These are phyloP conservation scores for Oryzias celebensis DNA, from an alignment of 2,113 vertebrate species.

Conservation along the genomic window DNA sequence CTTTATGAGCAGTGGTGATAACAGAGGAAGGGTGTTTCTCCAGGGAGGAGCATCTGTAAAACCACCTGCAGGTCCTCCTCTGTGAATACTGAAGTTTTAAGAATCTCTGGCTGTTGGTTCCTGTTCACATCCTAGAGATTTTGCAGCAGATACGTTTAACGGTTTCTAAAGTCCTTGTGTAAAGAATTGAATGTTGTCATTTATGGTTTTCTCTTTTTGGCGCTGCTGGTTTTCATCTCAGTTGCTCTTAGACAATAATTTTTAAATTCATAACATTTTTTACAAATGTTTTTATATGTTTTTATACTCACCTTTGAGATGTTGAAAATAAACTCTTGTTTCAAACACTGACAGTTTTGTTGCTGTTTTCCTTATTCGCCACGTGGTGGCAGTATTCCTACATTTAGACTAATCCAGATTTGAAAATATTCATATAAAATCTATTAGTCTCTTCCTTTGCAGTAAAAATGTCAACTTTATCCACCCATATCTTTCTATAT, in stretches of 20 bases:
- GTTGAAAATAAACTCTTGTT: constrained; percentile 47
- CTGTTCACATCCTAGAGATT: not conserved
- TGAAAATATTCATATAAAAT: too few relatives aligned
- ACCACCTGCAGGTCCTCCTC: constrained; percentile 14
- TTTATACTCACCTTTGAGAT: constrained; percentile 1
- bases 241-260: not conserved
- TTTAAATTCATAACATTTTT: not conserved
- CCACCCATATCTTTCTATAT: too few relatives aligned
- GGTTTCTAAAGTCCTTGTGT: too few relatives aligned
- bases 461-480: too few relatives aligned
- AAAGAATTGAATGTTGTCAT: constrained; percentile 4
- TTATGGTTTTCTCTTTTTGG: not conserved
- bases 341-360: not conserved
- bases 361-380: constrained; percentile 24
- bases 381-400: constrained; percentile 46
- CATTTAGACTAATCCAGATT: not conserved
- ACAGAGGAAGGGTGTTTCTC: constrained; percentile 63
- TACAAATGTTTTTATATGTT: constrained; percentile 2
- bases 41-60: constrained; percentile 41
- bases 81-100: too few relatives aligned
- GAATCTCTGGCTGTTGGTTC: not conserved
- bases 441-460: too few relatives aligned
- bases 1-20: constrained; percentile 78
- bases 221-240: not conserved
- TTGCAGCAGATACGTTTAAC: too few relatives aligned